phyloP scores from a whole-genome alignment of 1,140 invertebrate genomes.

The Pseudomyrmex gracilis region DNA sequence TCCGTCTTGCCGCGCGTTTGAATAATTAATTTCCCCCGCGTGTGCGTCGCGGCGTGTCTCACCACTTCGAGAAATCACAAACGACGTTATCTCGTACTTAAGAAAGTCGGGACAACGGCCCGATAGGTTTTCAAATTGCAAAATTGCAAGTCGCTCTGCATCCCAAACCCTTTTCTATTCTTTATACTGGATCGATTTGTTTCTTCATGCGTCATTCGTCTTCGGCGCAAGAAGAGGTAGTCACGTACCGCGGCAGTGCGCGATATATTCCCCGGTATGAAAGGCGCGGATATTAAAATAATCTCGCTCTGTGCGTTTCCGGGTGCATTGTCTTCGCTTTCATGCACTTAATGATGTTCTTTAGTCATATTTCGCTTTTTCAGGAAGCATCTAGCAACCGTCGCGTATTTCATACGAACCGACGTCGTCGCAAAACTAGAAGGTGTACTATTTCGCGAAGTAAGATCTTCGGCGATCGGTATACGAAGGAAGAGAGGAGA shows the following conservation, averaged over 20 bases:
- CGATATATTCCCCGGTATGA: no score
- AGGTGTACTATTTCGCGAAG: conserved; percentile 16
- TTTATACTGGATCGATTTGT: neutral
- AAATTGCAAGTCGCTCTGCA: neutral
- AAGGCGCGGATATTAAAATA: no score
- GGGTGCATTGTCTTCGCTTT: neutral
- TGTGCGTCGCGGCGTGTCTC: neutral
- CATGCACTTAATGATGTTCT: neutral
- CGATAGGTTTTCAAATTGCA: conserved; percentile 42
- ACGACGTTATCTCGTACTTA: neutral
- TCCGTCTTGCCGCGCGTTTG: conserved; percentile 32
- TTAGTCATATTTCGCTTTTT: conserved; percentile 36
- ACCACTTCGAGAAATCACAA: neutral
- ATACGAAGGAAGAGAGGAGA: neutral
- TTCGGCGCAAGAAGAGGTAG: no score
- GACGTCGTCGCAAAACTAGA: conserved; percentile 15
- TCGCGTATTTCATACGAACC: neutral
- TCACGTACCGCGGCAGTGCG: no score
- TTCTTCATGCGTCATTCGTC: no score
- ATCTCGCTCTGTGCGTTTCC: no score
- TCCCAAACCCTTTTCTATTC: neutral
- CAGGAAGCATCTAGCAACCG: no score
- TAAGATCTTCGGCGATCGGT: neutral
- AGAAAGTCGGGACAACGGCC: neutral
- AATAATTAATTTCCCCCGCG: conserved; percentile 44